Base-by-base conservation (phyloP, 2,113 vertebrate genomes). In the Calypte anna region DNA sequence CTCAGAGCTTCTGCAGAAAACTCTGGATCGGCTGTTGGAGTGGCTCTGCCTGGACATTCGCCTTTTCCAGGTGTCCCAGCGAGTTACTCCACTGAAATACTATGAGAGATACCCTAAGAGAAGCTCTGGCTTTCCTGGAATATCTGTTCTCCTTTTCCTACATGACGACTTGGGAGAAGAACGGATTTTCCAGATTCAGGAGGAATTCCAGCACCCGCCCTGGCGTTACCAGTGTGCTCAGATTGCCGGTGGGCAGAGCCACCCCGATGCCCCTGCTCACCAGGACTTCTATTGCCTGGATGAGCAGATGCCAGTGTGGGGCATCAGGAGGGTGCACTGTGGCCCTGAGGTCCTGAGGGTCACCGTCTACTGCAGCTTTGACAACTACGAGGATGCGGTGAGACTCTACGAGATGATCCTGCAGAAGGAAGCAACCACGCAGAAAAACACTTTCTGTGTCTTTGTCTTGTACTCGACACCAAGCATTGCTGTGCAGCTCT, bases 301-400 rank as follows among this genome's bases (percentile, higher is more conserved):
- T 2, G 94, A 93, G 10, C 98, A 98, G 50, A 98, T 99, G 99
- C 99, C 99, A 0, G 96, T 99, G 82, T 99, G 99, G 99, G 99
- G 98, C 5, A 96, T 99, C 66, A 97, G 99, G 53, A 97, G 98
- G 10, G 98, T 98, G 77, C 98, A 96, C 82, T 93, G 98, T 0
- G 98, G 99, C 28, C 92, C 98, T 0, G 99, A 99, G 79, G 97
- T 98, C 62, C 95, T 99, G 62, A 98, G 98, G 3, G 96, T 99
- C 86, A 99, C 99, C 0, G 95, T 99, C 16, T 98, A 98, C 97
- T 99, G 99, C 88, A 97, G 96, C 19, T 98, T 98, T 6, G 98
- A 99, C 15, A 99, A 99, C 97, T 99, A 98, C 0, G 99, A 99
- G 67, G 99, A 99, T 0, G 95, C 98, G 0, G 97, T 99, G 78